Evolutionary conservation across 2,888 invertebrate species (phyloP).

Genomic region (Rhopalosiphum nymphaeae): DNA sequence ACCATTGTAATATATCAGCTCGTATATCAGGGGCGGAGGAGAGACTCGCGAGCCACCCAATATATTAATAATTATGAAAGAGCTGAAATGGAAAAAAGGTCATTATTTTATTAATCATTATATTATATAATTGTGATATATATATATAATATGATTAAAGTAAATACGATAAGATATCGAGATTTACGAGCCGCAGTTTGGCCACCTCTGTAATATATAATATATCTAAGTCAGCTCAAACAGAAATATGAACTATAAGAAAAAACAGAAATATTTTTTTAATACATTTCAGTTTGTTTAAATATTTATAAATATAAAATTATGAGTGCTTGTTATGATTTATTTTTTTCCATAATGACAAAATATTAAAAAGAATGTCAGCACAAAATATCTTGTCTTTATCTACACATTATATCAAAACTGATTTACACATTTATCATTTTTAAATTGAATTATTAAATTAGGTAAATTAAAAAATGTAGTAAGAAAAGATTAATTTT

Average conservation of each 20-base stretch:
- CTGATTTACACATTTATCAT: background rate
- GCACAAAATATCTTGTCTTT: background rate
- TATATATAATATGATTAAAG: too few species aligned
- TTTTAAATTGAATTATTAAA: background rate
- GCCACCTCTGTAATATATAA: background rate
- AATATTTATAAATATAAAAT: background rate
- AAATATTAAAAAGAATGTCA: background rate
- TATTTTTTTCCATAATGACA: background rate
- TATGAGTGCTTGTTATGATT: background rate
- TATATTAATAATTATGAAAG: too few species aligned
- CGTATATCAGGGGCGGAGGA: too few species aligned
- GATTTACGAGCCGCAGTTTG: too few species aligned
- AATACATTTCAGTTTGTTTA: background rate
- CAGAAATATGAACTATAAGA: background rate
- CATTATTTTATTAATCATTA: too few species aligned
- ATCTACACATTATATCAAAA: background rate
- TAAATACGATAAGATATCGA: too few species aligned
- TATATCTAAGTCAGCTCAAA: background rate
- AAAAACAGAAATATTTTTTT: background rate
- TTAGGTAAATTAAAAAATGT: background rate
- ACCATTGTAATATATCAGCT: background rate
- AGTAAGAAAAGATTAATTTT: background rate
- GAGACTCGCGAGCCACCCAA: too few species aligned
- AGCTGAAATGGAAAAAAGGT: too few species aligned
- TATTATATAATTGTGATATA: too few species aligned